Evolutionary conservation across 2,113 vertebrate genomes (phyloP), one percentile per base, ranked within the genome.

Genomic region (Ophiodon elongatus): DNA sequence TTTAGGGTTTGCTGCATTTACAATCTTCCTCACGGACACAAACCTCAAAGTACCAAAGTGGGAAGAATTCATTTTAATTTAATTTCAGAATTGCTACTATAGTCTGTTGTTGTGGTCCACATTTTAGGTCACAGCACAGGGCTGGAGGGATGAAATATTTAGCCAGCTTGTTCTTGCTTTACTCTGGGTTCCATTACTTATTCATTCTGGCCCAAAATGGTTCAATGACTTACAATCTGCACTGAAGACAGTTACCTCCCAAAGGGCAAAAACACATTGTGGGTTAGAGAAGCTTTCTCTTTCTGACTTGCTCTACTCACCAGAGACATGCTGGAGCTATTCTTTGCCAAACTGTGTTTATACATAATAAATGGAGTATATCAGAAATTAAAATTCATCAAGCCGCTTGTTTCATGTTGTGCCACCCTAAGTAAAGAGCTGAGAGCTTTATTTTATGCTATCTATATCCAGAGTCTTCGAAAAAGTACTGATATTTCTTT

Each of bases 171-270:
- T 80, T 91, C 82, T 74, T 86, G 72, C 88, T 90, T 83, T 86
- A 77, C 79, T 86, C 52, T 33, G 56, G 77, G 75, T 85, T 68
- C 9, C 70, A 93, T 94, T 87, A 92, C 74, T 92, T 91, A 92
- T 94, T 94, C 80, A 93, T 90, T 70, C 41, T 82, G 85, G 74
- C 86, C 90, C 79, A 83, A 91, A 94, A 93, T 89, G 85, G 37
- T 79, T 86, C 68, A 78, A 84, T 71, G 83, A 83, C 82, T 85
- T 88, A 85, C 76, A 73, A 57, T 86, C 80, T 81, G 76, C 79
- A 76, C 82, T 77, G 76, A 85, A 86, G 73, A 89, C 70, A 72
- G 83, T 62, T 76, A 21, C 43, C 45, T 87, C 90, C 89, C 85
- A 54, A 45, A 66, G 85, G 91, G 76, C 73, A 10, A 13, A 75